phyloP scores from a whole-genome alignment of 2,888 invertebrate species.

The Nematopogon swammerdamellus region DNA sequence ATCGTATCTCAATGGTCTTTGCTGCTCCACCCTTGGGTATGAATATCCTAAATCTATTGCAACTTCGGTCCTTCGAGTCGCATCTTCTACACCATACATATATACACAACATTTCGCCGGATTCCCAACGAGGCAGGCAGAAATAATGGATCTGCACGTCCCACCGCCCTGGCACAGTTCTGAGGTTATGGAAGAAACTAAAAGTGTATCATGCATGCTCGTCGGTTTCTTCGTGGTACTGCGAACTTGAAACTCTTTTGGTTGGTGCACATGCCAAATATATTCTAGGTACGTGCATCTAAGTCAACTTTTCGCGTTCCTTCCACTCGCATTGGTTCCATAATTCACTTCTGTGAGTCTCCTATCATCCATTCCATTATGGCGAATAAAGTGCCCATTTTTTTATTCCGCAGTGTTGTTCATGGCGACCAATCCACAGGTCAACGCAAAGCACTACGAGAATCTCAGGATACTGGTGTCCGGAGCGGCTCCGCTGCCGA shows the following conservation, averaged over 20 bases:
- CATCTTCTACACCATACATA: conserved; percentile 3
- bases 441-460: conserved; percentile 56
- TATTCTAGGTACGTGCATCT: too few relatives aligned
- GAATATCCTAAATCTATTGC: conserved; percentile 11
- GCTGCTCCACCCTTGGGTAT: conserved; percentile 76
- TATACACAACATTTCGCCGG: neutral
- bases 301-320: too few relatives aligned
- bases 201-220: too few relatives aligned
- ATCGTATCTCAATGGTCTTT: conserved; percentile 60
- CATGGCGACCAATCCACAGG: conserved; percentile 59
- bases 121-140: neutral
- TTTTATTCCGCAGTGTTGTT: conserved; percentile 59
- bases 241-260: too few relatives aligned
- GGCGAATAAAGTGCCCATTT: too few relatives aligned
- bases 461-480: conserved; percentile 42
- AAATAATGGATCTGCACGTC: neutral
- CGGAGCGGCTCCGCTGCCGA: conserved; percentile 68
- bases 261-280: too few relatives aligned
- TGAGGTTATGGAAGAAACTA: too few relatives aligned
- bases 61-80: conserved; percentile 13
- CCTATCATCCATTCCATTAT: too few relatives aligned
- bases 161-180: too few relatives aligned
- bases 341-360: too few relatives aligned
- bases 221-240: too few relatives aligned
- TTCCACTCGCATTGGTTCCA: too few relatives aligned